These are phyloP conservation scores for Molanna angustata DNA, from an alignment of 2,888 invertebrate species.

Conservation along the genomic window DNA sequence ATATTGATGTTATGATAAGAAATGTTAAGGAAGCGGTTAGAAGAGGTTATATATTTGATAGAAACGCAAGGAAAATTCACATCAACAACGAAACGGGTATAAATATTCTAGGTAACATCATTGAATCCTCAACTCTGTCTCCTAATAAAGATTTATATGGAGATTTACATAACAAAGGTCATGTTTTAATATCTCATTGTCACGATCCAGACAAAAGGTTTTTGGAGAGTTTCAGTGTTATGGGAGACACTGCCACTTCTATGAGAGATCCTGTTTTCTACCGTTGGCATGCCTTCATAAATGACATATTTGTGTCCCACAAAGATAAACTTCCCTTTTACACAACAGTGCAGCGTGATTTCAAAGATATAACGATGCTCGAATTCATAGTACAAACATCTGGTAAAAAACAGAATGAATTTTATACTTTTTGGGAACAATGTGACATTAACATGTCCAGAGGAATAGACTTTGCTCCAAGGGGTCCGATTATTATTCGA, in stretches of 20 bases:
- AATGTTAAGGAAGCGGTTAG: constrained; percentile 69
- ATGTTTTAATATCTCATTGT: constrained; percentile 69
- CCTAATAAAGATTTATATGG: constrained; percentile 71
- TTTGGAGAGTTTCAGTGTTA: constrained; percentile 44
- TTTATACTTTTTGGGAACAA: constrained; percentile 38
- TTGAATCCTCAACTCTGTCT: constrained; percentile 71
- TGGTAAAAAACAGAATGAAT: constrained; percentile 14
- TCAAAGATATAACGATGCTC: not conserved
- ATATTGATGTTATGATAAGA: constrained; percentile 72
- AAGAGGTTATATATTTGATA: constrained; percentile 50
- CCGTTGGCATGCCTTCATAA: constrained; percentile 41
- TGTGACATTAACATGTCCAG: constrained; percentile 39
- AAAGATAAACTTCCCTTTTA: constrained; percentile 38
- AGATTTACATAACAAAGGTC: constrained; percentile 79
- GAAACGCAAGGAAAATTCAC: constrained; percentile 53
- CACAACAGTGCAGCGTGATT: constrained; percentile 33
- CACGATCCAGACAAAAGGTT: constrained; percentile 80
- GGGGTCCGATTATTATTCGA: constrained; percentile 33
- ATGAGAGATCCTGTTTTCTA: constrained; percentile 42
- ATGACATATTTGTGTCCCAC: constrained; percentile 39
- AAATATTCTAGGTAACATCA: constrained; percentile 73
- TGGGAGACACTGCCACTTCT: constrained; percentile 40
- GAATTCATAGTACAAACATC: constrained; percentile 1
- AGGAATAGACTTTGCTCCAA: constrained; percentile 39
- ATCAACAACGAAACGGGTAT: constrained; percentile 70